Evolutionary conservation across 2,113 vertebrate genomes (phyloP).

Genomic region (Zootoca vivipara): DNA sequence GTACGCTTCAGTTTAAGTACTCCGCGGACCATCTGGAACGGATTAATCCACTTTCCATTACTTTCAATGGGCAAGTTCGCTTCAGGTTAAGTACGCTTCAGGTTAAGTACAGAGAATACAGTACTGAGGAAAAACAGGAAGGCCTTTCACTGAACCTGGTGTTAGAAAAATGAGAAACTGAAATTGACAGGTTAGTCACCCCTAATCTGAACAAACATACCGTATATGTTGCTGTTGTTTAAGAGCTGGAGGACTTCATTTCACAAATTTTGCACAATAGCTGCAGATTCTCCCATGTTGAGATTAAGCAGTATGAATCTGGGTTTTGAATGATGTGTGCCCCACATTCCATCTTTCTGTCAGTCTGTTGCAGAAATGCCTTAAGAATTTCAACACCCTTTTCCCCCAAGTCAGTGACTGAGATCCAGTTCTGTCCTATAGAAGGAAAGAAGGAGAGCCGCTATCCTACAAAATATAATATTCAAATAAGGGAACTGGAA

Average conservation of each 20-base stretch:
- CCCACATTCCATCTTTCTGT: not conserved
- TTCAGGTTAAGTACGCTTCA: too few relatives aligned
- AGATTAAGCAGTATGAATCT: not conserved
- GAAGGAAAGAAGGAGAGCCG: too few relatives aligned
- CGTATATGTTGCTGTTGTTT: not conserved
- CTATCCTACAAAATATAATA: not conserved
- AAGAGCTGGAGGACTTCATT: not conserved
- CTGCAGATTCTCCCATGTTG: not conserved
- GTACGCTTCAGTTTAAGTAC: too few relatives aligned
- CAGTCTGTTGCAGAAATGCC: not conserved
- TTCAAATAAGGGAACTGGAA: slow-evolving; percentile 12
- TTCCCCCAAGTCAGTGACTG: not conserved
- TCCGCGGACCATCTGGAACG: too few relatives aligned
- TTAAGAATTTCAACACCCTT: not conserved
- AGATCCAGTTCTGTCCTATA: not conserved
- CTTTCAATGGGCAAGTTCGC: too few relatives aligned
- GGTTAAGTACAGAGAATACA: too few relatives aligned
- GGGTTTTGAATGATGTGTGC: not conserved
- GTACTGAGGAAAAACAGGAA: too few relatives aligned
- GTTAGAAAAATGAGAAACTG: too few relatives aligned
- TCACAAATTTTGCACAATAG: not conserved
- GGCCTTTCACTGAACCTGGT: too few relatives aligned
- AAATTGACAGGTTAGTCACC: too few relatives aligned
- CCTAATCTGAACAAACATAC: too few relatives aligned
- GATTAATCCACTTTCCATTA: too few relatives aligned